Evolutionary conservation across 1,140 invertebrate genomes (phyloP).

Genomic region (Vanessa atalanta): DNA sequence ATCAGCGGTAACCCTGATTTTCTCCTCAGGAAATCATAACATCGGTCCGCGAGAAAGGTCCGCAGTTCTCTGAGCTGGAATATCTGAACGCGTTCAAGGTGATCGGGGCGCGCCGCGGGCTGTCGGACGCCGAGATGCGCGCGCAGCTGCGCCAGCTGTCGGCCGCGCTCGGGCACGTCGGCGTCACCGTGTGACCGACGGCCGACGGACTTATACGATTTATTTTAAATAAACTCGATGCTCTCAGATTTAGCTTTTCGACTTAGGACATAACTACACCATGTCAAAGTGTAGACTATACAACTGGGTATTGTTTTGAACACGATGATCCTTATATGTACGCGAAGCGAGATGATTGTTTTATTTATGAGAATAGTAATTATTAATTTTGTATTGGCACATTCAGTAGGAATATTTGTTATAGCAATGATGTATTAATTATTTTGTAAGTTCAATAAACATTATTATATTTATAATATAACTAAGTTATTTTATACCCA

Average conservation of each 20-base stretch:
- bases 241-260: not conserved
- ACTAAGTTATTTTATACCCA: no score
- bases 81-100: conserved; percentile 92
- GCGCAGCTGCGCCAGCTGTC: conserved; percentile 80
- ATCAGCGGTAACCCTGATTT: conserved; percentile 2
- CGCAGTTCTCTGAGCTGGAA: conserved; percentile 91
- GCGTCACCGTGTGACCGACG: conserved; percentile 64
- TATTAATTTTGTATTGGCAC: no score
- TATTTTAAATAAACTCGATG: no score
- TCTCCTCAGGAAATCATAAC: conserved; percentile 90
- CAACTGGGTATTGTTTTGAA: no score
- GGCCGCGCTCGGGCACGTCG: conserved; percentile 80
- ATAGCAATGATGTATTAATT: no score
- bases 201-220: not conserved
- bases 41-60: conserved; percentile 89
- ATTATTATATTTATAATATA: no score
- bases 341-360: no score
- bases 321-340: no score
- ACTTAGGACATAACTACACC: not conserved
- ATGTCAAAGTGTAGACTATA: not conserved
- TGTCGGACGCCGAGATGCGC: conserved; percentile 73
- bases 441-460: no score
- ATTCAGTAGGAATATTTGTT: no score
- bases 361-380: no score
- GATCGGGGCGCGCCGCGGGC: conserved; percentile 76